phyloP scores from a whole-genome alignment of 2,113 vertebrate genomes.

The Pelvicachromis taeniatus region DNA sequence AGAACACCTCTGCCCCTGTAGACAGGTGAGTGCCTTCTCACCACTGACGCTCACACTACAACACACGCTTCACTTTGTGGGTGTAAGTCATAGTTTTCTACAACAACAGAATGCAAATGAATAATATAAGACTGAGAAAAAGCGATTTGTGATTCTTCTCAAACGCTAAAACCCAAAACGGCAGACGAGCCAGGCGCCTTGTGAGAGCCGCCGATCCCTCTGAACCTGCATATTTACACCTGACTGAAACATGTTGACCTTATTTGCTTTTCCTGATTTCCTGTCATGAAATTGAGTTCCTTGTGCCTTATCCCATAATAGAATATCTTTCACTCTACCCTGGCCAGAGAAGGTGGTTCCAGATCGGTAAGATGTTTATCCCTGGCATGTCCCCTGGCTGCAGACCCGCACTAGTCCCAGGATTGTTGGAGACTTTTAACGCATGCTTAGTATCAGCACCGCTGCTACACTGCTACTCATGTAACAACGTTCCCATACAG shows the following conservation, averaged over 20 bases:
- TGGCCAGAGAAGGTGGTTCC: slow-evolving; percentile 95
- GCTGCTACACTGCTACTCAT: slow-evolving; percentile 21
- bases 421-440: neutral
- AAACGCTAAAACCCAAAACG: neutral
- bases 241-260: neutral
- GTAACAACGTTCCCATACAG: neutral
- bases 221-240: neutral
- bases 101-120: neutral
- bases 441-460: slow-evolving; percentile 52
- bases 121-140: neutral
- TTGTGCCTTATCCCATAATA: slow-evolving; percentile 82
- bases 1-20: slow-evolving; percentile 95
- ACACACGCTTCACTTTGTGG: neutral
- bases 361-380: slow-evolving; percentile 85
- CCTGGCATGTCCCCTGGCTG: slow-evolving; percentile 61
- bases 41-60: neutral
- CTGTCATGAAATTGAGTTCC: slow-evolving; percentile 5
- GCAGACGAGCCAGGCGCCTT: rapidly evolving
- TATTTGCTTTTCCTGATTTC: neutral
- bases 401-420: neutral
- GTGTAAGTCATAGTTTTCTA: neutral
- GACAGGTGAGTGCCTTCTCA: slow-evolving; percentile 78
- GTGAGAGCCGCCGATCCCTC: neutral
- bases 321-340: slow-evolving; percentile 98
- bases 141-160: neutral